These are phyloP conservation scores for Phataginus tricuspis DNA, from an alignment of 2,797 vertebrate species.

Conservation along the genomic window DNA sequence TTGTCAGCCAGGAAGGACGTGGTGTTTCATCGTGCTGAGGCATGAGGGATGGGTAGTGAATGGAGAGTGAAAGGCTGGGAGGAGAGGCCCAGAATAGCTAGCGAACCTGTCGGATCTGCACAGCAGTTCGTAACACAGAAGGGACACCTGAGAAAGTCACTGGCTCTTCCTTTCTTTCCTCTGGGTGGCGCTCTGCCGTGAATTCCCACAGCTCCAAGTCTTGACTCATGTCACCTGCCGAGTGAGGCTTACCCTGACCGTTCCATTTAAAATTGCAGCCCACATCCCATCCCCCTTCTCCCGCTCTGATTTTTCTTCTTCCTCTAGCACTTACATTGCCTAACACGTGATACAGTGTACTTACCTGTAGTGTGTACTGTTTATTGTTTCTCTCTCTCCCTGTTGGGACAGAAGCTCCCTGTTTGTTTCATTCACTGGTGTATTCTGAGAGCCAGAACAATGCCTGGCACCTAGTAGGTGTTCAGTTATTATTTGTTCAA, in stretches of 20 bases:
- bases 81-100: not conserved
- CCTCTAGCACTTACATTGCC: not conserved
- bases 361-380: too few species aligned
- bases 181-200: not conserved
- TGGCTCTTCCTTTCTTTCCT: not conserved
- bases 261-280: not conserved
- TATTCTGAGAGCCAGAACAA: not conserved
- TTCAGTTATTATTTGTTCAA: not conserved
- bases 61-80: not conserved
- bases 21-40: not conserved
- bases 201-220: not conserved
- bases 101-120: not conserved
- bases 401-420: not conserved
- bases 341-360: rapidly evolving
- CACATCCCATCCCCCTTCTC: too few species aligned
- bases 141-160: not conserved
- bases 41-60: not conserved
- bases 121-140: not conserved
- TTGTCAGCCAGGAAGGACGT: not conserved
- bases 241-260: not conserved
- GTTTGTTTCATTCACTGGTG: not conserved
- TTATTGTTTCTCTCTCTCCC: not conserved
- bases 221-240: not conserved
- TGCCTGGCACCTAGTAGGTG: not conserved
- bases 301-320: not conserved